Percentiles rank a stretch among this genome's conserved stretches.
These are phyloP conservation scores for Pectinophora gossypiella DNA, from an alignment of 1,140 invertebrate species.

Conservation along the genomic window DNA sequence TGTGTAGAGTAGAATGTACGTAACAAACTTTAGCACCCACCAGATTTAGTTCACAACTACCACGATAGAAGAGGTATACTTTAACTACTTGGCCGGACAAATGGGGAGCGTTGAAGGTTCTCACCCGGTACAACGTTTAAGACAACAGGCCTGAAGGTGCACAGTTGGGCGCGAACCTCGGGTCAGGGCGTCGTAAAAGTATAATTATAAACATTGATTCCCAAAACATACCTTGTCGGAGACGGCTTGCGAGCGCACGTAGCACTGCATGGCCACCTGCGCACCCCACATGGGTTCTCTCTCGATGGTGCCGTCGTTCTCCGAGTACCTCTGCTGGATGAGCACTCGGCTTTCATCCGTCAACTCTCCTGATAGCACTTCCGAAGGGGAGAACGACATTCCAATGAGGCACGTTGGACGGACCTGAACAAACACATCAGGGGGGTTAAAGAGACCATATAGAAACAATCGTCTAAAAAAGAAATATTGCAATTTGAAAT, in stretches of 20 bases:
- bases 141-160: no score
- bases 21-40: no score
- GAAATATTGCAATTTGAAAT: no score
- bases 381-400: slow-evolving; percentile 35
- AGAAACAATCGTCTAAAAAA: background rate
- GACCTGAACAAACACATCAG: slow-evolving; percentile 27
- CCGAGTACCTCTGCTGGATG: slow-evolving; percentile 22
- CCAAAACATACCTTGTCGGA: slow-evolving; percentile 57
- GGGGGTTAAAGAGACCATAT: background rate
- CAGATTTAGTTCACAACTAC: no score
- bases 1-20: no score
- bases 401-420: slow-evolving; percentile 52
- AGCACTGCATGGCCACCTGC: slow-evolving; percentile 53
- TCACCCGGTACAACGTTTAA: no score
- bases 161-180: no score
- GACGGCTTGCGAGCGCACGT: slow-evolving; percentile 45
- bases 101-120: no score
- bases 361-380: slow-evolving; percentile 35
- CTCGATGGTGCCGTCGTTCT: slow-evolving; percentile 29
- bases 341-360: slow-evolving; percentile 23
- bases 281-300: slow-evolving; percentile 24
- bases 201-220: no score
- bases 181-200: no score
- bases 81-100: no score
- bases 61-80: no score